phyloP scores from a whole-genome alignment of 2,888 invertebrate genomes.

The Aleiodes testaceus region DNA sequence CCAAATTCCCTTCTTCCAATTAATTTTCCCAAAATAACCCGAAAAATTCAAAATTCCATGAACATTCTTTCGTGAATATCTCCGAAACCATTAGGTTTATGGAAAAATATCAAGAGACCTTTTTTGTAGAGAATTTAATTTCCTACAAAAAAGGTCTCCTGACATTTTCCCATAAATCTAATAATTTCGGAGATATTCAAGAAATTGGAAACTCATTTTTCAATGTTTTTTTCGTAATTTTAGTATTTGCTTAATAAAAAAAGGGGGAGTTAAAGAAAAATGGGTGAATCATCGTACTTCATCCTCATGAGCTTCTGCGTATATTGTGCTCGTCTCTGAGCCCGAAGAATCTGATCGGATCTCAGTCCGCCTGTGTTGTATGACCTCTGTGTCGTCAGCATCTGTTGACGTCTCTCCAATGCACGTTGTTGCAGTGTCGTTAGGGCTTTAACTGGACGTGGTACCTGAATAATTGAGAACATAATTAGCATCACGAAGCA shows the following conservation, averaged over 20 bases:
- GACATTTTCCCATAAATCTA: too few species aligned
- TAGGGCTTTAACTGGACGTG: constrained; percentile 59
- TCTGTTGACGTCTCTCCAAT: constrained; percentile 62
- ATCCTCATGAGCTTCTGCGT: constrained; percentile 69
- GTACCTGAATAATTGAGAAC: constrained; percentile 51
- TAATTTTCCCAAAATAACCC: too few species aligned
- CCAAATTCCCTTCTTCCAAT: too few species aligned
- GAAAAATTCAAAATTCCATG: too few species aligned
- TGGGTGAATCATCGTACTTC: constrained; percentile 61
- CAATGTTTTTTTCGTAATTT: too few species aligned
- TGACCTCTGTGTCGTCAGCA: constrained; percentile 62
- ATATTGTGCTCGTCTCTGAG: constrained; percentile 67
- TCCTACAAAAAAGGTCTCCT: too few species aligned
- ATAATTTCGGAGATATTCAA: too few species aligned
- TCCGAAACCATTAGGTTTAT: too few species aligned
- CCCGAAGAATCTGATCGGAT: constrained; percentile 68
- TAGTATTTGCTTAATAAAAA: background rate
- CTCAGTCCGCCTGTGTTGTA: constrained; percentile 64
- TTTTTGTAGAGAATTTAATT: too few species aligned
- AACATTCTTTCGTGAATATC: too few species aligned
- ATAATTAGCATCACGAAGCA: background rate
- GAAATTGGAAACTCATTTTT: too few species aligned
- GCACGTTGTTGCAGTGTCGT: constrained; percentile 62
- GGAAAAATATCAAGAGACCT: too few species aligned
- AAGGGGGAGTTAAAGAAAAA: background rate